Base-by-base conservation (phyloP, 2,797 vertebrate species). In the Coregonus ussuriensis region DNA sequence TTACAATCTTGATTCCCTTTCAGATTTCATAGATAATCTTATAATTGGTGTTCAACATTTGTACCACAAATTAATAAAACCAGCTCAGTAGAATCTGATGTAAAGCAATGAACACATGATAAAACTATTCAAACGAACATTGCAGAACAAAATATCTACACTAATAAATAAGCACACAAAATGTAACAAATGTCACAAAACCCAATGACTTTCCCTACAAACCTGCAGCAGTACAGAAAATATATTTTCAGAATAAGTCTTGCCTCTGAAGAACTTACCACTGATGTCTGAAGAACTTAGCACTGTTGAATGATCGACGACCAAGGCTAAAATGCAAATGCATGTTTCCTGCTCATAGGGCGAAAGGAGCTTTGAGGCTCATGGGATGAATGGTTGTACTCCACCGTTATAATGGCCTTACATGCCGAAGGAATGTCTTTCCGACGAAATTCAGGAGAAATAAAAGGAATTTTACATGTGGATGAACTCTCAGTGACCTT, bases 21-120 rank as follows among this genome's bases (percentile, higher is more conserved):
- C 74, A 79, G 71, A 82, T 79, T 82, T 59, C 54, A 71, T 16
- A 72, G 52, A 35, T 7, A 59, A 37, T 71, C 25, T 47, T 47
- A 72, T 74, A 81, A 82, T 74, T 74, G 79, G 62, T 29, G 25
- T 68, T 68, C 5, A 68, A 18, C 66, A 68, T 35, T 63, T 68
- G 66, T 35, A 37, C 33, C 4, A 68, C 1, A 35, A 82, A 86
- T 75, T 83, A 77, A 88, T 85, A 81, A 79, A 82, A 81, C 62
- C 56, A 29, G 6, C 52, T 35, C 15, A 68, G 37, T 15, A 33
- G 31, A 68, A 37, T 33, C 31, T n/a, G 7, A 35, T 13, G 15
- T 53, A 54, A 33, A 59, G 71, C 65, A 35, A 54, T 6, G 6
- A 69, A 53, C 25, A 21, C 75, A 59, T 35, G 14, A 16, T 21